Base-by-base conservation (phyloP, 2,113 vertebrate genomes). In the Actenoides lindsayi region DNA sequence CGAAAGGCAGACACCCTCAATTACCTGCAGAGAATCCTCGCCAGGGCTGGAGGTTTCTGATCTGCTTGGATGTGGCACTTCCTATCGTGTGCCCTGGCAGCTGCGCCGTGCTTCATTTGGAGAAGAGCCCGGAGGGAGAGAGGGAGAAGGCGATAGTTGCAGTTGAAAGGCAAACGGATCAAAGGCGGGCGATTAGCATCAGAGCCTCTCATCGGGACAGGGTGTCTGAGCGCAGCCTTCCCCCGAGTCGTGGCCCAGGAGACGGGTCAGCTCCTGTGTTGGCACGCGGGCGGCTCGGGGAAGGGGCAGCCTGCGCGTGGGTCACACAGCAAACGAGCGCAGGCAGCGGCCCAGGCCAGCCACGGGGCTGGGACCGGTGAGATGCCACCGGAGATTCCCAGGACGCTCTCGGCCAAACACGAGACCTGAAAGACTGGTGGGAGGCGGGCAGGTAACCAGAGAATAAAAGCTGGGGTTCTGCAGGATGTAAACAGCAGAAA, bases 141-240 rank as follows among this genome's bases (percentile, higher is more conserved):
- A 51, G 69, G 70, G 57, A 48, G 74, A 95, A 12, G 82, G 11
- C 21, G 59, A 41, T 33, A 74, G 88, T 44, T 62, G 8, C 35
- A 91, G 69, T 84, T 96, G 83, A 94, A 94, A 95, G 94, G 96
- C 73, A 56, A 42, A n/a, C 0, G 14, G 93, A 97, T 97, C 95
- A 96, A 96, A 96, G 94, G 90, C 14, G 1, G 60, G 19, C 8
- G 90, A 97, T 94, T 96, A 93, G 68, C 82, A 94, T 95, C 79
- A 70, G 80, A 42, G 30, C n/a, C 50, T 90, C 68, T 54, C 78
- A 35, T 81, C 46, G 6, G 92, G 82, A 85, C 70, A 11, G 64
- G 53, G 69, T 83, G 90, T 93, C 92, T 92, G 88, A 76, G 88
- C 4, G 6, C 90, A 48, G 62, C 92, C 76, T 46, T 71, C n/a